A percentile compares a stretch with the other conserved stretches of the same genome.
Evolutionary conservation across 2,888 invertebrate genomes (phyloP).

Genomic region (Parnassius smintheus): DNA sequence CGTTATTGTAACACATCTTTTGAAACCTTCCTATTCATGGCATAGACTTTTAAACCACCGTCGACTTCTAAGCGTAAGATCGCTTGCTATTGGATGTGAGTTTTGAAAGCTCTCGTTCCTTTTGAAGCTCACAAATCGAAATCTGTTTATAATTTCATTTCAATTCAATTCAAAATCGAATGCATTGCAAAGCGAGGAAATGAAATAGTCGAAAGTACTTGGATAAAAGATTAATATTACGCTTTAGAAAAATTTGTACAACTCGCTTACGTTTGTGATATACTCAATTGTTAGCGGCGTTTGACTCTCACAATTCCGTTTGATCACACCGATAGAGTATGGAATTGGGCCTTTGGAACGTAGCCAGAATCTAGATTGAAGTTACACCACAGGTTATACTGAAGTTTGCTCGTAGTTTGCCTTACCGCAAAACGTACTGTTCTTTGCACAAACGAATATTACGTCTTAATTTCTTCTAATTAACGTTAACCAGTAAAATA

Average conservation of each 20-base stretch:
- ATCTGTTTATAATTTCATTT: background rate
- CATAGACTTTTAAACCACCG: background rate
- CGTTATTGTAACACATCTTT: too few species aligned
- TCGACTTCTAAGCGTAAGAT: background rate
- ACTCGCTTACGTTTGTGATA: slow-evolving; percentile 5
- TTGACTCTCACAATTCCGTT: slow-evolving; percentile 15
- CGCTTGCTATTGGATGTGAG: too few species aligned
- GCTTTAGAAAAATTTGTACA: background rate
- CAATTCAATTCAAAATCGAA: background rate
- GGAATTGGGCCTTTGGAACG: slow-evolving; percentile 38
- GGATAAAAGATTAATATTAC: background rate
- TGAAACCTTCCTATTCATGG: too few species aligned
- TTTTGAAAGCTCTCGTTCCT: too few species aligned
- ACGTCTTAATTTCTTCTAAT: too few species aligned
- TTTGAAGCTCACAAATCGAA: background rate
- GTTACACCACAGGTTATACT: slow-evolving; percentile 25
- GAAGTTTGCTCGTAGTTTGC: slow-evolving; percentile 22
- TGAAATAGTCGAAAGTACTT: slow-evolving; percentile 4
- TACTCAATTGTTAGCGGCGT: slow-evolving; percentile 28
- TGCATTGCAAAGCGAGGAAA: background rate
- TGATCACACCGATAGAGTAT: slow-evolving; percentile 17
- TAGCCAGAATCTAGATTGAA: slow-evolving; percentile 33
- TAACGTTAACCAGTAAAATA: too few species aligned
- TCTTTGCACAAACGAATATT: too few species aligned
- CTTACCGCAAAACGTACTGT: background rate